These are phyloP conservation scores for Rhinatrema bivittatum DNA, from an alignment of 2,797 vertebrate genomes.

Conservation along the genomic window DNA sequence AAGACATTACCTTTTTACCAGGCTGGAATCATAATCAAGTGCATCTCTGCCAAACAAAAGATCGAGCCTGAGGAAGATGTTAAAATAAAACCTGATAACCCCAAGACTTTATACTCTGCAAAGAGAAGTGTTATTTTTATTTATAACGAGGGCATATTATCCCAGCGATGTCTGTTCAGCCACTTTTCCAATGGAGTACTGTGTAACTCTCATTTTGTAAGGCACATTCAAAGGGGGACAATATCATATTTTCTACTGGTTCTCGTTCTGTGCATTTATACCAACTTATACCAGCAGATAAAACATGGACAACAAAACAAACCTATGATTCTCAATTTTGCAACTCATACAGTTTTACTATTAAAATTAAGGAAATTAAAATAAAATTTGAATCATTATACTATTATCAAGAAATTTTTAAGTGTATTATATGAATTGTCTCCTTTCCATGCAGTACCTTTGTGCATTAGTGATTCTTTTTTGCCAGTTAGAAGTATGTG, in stretches of 20 bases:
- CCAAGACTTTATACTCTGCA: slow-evolving; percentile 73
- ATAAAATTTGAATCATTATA: slow-evolving; percentile 34
- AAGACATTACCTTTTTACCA: slow-evolving; percentile 44
- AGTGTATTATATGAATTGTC: slow-evolving; percentile 55
- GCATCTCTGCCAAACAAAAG: slow-evolving; percentile 64
- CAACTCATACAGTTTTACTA: slow-evolving; percentile 56
- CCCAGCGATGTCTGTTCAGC: slow-evolving; percentile 63
- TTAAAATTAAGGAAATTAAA: slow-evolving; percentile 33
- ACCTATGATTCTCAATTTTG: slow-evolving; percentile 66
- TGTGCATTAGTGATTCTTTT: slow-evolving; percentile 60
- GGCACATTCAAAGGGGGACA: slow-evolving; percentile 61
- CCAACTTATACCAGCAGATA: slow-evolving; percentile 76
- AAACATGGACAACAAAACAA: slow-evolving; percentile 71
- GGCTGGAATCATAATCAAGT: slow-evolving; percentile 48
- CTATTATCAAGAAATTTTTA: slow-evolving; percentile 51
- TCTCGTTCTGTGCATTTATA: slow-evolving; percentile 76
- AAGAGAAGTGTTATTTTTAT: slow-evolving; percentile 73
- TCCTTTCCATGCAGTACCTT: slow-evolving; percentile 61
- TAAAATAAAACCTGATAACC: too few relatives aligned
- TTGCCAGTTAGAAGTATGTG: slow-evolving; percentile 63
- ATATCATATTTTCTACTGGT: slow-evolving; percentile 54
- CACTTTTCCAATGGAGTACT: slow-evolving; percentile 71
- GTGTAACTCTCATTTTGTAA: slow-evolving; percentile 70
- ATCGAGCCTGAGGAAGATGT: slow-evolving; percentile 52
- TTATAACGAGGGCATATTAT: slow-evolving; percentile 68